Conservation (phyloP, 1,140 invertebrate genomes). For the Drosophila lacteicornis region DNA sequence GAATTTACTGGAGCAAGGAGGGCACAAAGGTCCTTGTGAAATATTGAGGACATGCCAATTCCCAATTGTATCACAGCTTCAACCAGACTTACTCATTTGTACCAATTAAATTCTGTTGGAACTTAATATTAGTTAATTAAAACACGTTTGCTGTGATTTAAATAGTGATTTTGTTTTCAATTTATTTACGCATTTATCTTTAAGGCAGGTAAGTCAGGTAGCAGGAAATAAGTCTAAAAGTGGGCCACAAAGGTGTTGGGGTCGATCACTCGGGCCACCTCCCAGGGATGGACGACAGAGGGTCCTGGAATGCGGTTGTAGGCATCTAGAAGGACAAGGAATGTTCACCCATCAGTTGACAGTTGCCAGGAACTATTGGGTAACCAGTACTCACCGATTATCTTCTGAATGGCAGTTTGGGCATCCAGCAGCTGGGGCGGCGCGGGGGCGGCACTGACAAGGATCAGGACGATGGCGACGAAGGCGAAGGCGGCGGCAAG, state of each 20-base stretch:
- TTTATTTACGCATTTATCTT: slow-evolving; percentile 40
- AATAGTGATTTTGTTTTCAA: slow-evolving; percentile 14
- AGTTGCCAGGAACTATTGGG: not conserved
- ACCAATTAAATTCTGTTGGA: not conserved
- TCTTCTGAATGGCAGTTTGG: slow-evolving; percentile 68
- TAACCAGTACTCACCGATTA: slow-evolving; percentile 57
- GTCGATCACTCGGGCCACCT: slow-evolving; percentile 65
- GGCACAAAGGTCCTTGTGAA: too few species aligned
- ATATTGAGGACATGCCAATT: too few species aligned
- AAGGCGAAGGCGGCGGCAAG: slow-evolving; percentile 45
- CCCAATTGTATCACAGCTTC: too few species aligned
- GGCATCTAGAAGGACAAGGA: slow-evolving; percentile 39
- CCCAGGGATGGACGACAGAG: slow-evolving; percentile 63
- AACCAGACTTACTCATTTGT: too few species aligned
- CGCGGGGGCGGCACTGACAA: slow-evolving; percentile 54
- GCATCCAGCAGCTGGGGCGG: slow-evolving; percentile 62
- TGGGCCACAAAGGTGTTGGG: slow-evolving; percentile 69
- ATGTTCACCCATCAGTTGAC: not conserved
- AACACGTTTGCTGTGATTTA: slow-evolving; percentile 14
- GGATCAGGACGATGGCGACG: slow-evolving; percentile 44
- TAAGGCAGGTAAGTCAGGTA: slow-evolving; percentile 21
- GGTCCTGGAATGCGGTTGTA: slow-evolving; percentile 67
- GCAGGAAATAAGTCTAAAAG: slow-evolving; percentile 10
- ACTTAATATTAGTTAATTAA: not conserved
- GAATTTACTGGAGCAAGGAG: too few species aligned